Evolutionary conservation across 2,888 invertebrate genomes (phyloP).

Genomic region (Hydriomena furcata): DNA sequence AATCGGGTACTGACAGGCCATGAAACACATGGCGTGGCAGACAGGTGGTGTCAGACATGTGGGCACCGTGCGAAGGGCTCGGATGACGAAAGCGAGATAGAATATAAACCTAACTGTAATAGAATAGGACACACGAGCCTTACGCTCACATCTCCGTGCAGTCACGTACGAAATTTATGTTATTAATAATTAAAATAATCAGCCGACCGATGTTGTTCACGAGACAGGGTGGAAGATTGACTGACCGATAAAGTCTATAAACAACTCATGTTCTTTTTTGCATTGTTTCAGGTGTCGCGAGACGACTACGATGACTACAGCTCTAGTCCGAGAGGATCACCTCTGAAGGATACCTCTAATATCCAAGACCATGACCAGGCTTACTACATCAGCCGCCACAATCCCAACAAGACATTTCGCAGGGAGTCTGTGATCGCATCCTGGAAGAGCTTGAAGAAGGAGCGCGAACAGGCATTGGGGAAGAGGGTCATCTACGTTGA

Average conservation of each 20-base stretch:
- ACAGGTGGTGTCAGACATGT: constrained; percentile 74
- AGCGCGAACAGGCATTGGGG: constrained; percentile 75
- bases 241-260: constrained; percentile 33
- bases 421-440: constrained; percentile 79
- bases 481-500: constrained; percentile 73
- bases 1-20: constrained; percentile 37
- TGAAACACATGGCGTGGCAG: constrained; percentile 54
- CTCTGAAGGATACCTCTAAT: constrained; percentile 75
- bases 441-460: constrained; percentile 78
- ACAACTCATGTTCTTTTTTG: constrained; percentile 40
- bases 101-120: constrained; percentile 45
- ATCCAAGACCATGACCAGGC: constrained; percentile 65
- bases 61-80: constrained; percentile 67
- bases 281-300: constrained; percentile 74
- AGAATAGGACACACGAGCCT: constrained; percentile 55
- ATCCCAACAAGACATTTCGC: constrained; percentile 77
- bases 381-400: constrained; percentile 77
- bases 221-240: constrained; percentile 33
- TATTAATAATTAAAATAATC: constrained; percentile 62
- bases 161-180: constrained; percentile 55
- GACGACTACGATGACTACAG: constrained; percentile 78
- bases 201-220: constrained; percentile 42
- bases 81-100: constrained; percentile 56
- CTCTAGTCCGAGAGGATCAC: constrained; percentile 72
- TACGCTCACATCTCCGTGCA: constrained; percentile 37